Evolutionary conservation across 2,888 invertebrate species (phyloP).

Genomic region (Platynereis dumerilii): DNA sequence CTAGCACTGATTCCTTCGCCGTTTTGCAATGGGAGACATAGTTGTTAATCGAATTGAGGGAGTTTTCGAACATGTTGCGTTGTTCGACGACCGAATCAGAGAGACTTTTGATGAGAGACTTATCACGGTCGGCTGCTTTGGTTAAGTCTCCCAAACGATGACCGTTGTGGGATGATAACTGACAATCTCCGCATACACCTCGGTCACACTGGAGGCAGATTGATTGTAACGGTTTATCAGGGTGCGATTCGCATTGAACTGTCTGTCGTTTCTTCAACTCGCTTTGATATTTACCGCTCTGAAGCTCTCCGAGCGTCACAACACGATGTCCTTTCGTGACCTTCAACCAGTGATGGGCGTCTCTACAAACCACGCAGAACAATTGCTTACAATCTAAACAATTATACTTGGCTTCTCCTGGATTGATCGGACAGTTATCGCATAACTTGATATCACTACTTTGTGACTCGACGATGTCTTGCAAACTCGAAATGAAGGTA

Average conservation of each 20-base stretch:
- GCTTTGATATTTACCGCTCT: constrained; percentile 48
- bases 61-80: constrained; percentile 9
- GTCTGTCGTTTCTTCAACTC: constrained; percentile 46
- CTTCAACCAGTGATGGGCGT: constrained; percentile 51
- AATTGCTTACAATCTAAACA: constrained; percentile 55
- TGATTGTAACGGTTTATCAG: constrained; percentile 30
- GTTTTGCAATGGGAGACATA: constrained; percentile 14
- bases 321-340: constrained; percentile 50
- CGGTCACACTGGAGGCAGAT: constrained; percentile 41
- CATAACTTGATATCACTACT: constrained; percentile 29
- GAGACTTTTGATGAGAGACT: constrained; percentile 13
- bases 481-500: constrained; percentile 44
- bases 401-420: constrained; percentile 33
- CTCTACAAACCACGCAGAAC: constrained; percentile 48
- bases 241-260: constrained; percentile 43
- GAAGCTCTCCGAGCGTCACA: constrained; percentile 40
- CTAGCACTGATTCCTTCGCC: constrained; percentile 13
- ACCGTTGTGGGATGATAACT: constrained; percentile 38
- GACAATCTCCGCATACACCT: constrained; percentile 40
- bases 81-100: constrained; percentile 10
- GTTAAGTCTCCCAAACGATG: constrained; percentile 36
- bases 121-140: constrained; percentile 20
- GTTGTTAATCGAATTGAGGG: not conserved
- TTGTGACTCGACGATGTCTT: constrained; percentile 39
- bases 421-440: constrained; percentile 39